phyloP scores from a whole-genome alignment of 2,888 invertebrate genomes.

The Desoria tigrina region DNA sequence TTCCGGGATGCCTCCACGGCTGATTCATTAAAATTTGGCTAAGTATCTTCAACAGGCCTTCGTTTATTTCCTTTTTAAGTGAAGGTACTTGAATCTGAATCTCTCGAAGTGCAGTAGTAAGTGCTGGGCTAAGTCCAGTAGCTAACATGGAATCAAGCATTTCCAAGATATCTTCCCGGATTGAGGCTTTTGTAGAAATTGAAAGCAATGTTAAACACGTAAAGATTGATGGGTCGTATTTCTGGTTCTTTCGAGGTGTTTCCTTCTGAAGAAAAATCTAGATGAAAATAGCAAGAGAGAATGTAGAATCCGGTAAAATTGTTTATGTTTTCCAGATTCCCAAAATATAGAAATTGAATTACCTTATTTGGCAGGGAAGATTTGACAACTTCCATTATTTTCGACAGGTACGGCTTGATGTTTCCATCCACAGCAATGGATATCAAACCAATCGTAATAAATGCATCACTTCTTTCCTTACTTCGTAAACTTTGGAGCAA shows the following conservation, averaged over 20 bases:
- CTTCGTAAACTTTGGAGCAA: slow-evolving; percentile 74
- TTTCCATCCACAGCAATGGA: slow-evolving; percentile 83
- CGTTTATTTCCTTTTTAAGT: slow-evolving; percentile 85
- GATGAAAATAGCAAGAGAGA: too few relatives aligned
- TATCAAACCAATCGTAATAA: slow-evolving; percentile 85
- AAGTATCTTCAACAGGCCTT: slow-evolving; percentile 86
- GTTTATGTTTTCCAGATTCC: not conserved
- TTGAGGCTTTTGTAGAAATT: slow-evolving; percentile 78
- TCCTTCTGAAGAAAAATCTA: slow-evolving; percentile 32
- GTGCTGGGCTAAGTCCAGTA: slow-evolving; percentile 83
- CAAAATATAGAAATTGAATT: too few relatives aligned
- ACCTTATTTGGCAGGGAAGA: slow-evolving; percentile 69
- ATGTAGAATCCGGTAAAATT: not conserved
- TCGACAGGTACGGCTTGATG: slow-evolving; percentile 75
- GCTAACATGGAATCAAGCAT: slow-evolving; percentile 89
- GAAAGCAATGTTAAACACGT: slow-evolving; percentile 89
- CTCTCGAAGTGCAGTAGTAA: slow-evolving; percentile 88
- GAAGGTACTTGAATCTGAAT: slow-evolving; percentile 83
- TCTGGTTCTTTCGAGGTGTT: slow-evolving; percentile 50
- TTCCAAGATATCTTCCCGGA: slow-evolving; percentile 75
- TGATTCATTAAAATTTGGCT: slow-evolving; percentile 88
- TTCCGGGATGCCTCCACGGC: slow-evolving; percentile 77
- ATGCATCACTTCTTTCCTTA: slow-evolving; percentile 80
- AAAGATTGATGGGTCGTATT: slow-evolving; percentile 85
- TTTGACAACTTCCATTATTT: slow-evolving; percentile 82